Conservation (phyloP, 2,888 invertebrate species). For the Dromius quadrimaculatus region DNA sequence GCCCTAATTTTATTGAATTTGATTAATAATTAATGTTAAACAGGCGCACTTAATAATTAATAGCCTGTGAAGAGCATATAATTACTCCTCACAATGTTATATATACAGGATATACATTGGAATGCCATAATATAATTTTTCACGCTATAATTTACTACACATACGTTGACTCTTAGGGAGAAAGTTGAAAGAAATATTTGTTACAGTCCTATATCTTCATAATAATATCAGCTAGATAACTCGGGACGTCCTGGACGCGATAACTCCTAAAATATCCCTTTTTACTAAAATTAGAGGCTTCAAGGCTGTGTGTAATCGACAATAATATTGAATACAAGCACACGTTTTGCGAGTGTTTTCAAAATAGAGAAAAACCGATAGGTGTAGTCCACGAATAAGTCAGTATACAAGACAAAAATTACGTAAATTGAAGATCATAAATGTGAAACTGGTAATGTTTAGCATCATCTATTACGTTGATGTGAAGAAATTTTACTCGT, state of each 20-base stretch:
- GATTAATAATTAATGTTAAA: conserved; percentile 15
- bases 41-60: conserved; percentile 30
- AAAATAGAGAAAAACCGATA: no score
- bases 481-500: background rate
- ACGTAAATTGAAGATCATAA: background rate
- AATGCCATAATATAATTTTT: conserved; percentile 12
- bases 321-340: no score
- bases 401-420: background rate
- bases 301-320: no score
- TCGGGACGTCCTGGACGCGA: no score
- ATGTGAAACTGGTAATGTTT: conserved; percentile 3
- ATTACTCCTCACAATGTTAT: background rate
- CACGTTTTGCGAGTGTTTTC: no score
- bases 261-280: no score
- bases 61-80: conserved; percentile 25
- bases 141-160: background rate
- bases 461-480: background rate
- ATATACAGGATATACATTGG: background rate
- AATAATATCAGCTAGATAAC: no score
- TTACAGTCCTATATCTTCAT: no score
- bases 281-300: no score
- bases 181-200: no score
- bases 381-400: background rate
- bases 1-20: conserved; percentile 22
- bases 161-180: no score